Evolutionary conservation across 2,113 vertebrate genomes (phyloP), one percentile per base, ranked within the genome.

Genomic region (Pipa parva): DNA sequence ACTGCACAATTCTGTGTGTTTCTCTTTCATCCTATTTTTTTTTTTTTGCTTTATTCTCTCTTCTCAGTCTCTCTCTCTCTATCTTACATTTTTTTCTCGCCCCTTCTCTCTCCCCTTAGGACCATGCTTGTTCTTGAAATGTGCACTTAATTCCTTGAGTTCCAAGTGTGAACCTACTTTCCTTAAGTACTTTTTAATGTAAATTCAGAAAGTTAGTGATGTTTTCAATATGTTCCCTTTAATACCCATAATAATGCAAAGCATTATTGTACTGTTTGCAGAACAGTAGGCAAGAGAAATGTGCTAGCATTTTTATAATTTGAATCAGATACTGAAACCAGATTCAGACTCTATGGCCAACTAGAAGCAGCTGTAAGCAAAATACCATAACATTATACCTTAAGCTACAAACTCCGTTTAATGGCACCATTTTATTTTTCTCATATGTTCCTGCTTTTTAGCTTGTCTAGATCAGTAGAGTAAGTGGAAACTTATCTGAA

Each of bases 301-400:
- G 12, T 42, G 27, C 29, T 15, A 42, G 48, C 29, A 48, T 60
- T 59, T 52, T 69, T 8, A 28, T 52, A 42, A 69, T 69, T 27
- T 69, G 24, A 69, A 60, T 69, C 65, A 69, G 65, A 52, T 60
- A 22, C 31, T 29, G 15, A 17, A 39, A 18, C 7, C 9, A 24
- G 31, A 37, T 36, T 31, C 27, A 33, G 42, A 42, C n/a, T 68
- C 24, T 60, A 13, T 49, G 15, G 39, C 31, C 57, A 69, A 69
- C 65, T 68, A 52, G 57, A 69, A 69, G 65, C 65, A 69, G 65
- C 65, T 69, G 65, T 52, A 51, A 22, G 46, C 22, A 69, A 60
- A 63, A 60, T 52, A 9, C 25, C 31, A 51, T 52, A 52, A 42
- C 33, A 52, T 69, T 69, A 60, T 69, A 60, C 65, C 65, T 69